Conservation (phyloP, 1,140 invertebrate genomes). For the Cyclina sinensis region DNA sequence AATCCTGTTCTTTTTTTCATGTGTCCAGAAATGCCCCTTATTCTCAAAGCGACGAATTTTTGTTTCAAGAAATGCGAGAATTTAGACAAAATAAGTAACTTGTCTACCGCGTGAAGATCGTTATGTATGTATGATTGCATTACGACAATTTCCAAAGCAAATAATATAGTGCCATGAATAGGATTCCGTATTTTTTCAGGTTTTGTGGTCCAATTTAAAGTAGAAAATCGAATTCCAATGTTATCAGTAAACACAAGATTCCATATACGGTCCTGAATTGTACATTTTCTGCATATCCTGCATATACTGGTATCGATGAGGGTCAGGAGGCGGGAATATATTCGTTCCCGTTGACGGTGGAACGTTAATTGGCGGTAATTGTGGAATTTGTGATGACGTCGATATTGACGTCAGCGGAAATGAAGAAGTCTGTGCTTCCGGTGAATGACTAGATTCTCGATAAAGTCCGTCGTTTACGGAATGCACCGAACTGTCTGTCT, state of each 20-base stretch:
- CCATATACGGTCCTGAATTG: slow-evolving; percentile 82
- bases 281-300: slow-evolving; percentile 83
- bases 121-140: no score
- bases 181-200: no score
- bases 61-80: no score
- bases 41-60: no score
- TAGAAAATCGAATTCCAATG: neutral
- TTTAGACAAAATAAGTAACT: no score
- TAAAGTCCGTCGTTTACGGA: slow-evolving; percentile 73
- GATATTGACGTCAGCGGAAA: slow-evolving; percentile 68
- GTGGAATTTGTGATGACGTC: slow-evolving; percentile 68
- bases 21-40: no score
- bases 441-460: slow-evolving; percentile 71
- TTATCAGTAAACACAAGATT: slow-evolving; percentile 82
- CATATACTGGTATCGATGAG: slow-evolving; percentile 82
- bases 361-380: slow-evolving; percentile 58
- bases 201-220: no score
- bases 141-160: no score
- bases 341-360: slow-evolving; percentile 53
- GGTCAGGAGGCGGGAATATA: slow-evolving; percentile 72
- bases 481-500: slow-evolving; percentile 76
- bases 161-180: no score
- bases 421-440: slow-evolving; percentile 71
- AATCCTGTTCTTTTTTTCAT: no score
- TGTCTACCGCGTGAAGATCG: no score